Conservation (phyloP, 2,113 vertebrate genomes). For the Panthera tigris region DNA sequence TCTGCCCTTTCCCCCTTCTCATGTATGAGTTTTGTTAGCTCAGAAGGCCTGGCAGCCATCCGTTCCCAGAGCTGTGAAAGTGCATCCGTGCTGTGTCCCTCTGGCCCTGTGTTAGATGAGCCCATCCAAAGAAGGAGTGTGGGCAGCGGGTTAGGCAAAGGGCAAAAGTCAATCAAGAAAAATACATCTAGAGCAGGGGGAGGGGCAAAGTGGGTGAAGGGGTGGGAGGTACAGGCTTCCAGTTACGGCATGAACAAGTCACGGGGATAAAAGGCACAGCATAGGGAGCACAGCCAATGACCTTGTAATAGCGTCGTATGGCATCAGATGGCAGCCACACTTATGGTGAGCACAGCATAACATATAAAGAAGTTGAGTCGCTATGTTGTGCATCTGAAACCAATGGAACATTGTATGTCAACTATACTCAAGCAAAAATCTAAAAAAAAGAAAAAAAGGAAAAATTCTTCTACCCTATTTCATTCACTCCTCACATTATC, state of each 20-base stretch:
- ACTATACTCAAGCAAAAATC: not conserved
- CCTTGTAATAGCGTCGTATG: accelerated
- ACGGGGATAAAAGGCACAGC: not conserved
- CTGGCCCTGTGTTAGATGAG: not conserved
- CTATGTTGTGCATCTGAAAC: not conserved
- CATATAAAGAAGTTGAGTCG: not conserved
- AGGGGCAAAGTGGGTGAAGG: not conserved
- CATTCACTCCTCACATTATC: not conserved
- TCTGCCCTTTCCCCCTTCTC: not conserved
- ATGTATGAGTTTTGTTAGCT: slow-evolving; percentile 22
- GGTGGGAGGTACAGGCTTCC: not conserved
- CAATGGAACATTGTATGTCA: not conserved
- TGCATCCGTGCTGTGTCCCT: not conserved
- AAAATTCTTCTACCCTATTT: not conserved
- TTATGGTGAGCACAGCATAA: not conserved
- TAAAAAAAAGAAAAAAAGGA: not conserved
- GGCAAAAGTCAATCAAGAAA: not conserved
- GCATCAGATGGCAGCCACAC: not conserved
- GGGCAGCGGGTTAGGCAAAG: not conserved
- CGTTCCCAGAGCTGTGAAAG: not conserved
- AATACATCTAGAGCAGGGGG: not conserved
- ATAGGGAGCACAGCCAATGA: not conserved
- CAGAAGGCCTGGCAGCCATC: not conserved
- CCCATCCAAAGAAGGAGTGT: not conserved
- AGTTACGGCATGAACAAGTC: not conserved